Conservation (phyloP, 2,797 vertebrate genomes). For the Sylvilagus floridanus region DNA sequence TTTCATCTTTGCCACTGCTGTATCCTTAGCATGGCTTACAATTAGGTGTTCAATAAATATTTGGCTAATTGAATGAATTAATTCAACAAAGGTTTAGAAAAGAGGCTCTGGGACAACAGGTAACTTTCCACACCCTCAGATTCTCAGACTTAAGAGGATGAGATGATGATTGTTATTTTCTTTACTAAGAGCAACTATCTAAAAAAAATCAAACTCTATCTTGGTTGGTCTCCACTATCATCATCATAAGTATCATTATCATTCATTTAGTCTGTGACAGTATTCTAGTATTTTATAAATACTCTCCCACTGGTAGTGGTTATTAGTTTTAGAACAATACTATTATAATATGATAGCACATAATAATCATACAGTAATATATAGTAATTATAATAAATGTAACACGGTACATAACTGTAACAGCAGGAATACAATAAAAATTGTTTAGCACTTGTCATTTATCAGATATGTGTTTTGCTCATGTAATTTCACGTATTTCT, state of each 20-base stretch:
- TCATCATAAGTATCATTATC: slow-evolving; percentile 17
- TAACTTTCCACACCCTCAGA: slow-evolving; percentile 40
- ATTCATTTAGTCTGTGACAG: background rate
- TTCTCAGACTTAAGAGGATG: slow-evolving; percentile 28
- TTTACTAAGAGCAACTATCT: slow-evolving; percentile 33
- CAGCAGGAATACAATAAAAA: slow-evolving; percentile 40
- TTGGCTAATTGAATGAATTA: slow-evolving; percentile 25
- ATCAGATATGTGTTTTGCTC: slow-evolving; percentile 32
- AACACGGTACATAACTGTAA: background rate
- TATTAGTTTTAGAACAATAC: slow-evolving; percentile 45
- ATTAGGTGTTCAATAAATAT: slow-evolving; percentile 40
- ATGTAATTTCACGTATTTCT: slow-evolving; percentile 55
- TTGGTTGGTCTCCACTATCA: background rate
- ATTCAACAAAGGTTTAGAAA: slow-evolving; percentile 42
- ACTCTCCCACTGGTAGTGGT: background rate
- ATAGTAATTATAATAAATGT: background rate
- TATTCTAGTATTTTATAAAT: slow-evolving; percentile 30
- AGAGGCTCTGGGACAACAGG: background rate
- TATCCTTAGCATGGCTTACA: slow-evolving; percentile 26
- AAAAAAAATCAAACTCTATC: background rate
- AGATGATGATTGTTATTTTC: slow-evolving; percentile 27
- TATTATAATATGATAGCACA: slow-evolving; percentile 12
- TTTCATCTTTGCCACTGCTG: slow-evolving; percentile 2
- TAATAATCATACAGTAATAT: background rate
- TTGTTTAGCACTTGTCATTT: slow-evolving; percentile 42